These are phyloP conservation scores for Ophion ventricosus DNA, from an alignment of 2,888 invertebrate species.

Conservation along the genomic window DNA sequence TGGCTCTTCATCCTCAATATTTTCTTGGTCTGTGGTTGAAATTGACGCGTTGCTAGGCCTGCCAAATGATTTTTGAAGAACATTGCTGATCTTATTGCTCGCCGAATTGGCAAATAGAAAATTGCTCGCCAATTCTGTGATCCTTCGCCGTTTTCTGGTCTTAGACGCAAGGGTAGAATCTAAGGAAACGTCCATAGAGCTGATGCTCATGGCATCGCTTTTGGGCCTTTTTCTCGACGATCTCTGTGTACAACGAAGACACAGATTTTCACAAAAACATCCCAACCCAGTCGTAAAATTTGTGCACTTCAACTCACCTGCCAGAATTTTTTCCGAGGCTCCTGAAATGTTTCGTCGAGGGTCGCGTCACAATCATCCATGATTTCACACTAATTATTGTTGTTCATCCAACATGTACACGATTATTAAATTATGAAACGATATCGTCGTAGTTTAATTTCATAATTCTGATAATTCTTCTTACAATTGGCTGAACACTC, in stretches of 20 bases:
- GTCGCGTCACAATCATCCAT: constrained; percentile 74
- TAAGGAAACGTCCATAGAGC: constrained; percentile 80
- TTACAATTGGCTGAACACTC: neutral
- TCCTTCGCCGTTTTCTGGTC: constrained; percentile 77
- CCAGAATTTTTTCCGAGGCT: constrained; percentile 80
- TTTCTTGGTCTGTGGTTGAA: constrained; percentile 72
- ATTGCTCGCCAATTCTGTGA: constrained; percentile 79
- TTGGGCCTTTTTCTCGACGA: constrained; percentile 80
- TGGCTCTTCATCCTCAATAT: constrained; percentile 63
- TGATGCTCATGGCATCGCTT: constrained; percentile 79
- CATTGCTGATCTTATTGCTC: constrained; percentile 67
- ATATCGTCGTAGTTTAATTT: constrained; percentile 1
- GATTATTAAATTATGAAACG: neutral
- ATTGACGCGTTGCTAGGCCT: constrained; percentile 71
- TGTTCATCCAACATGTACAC: neutral
- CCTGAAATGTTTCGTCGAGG: constrained; percentile 77
- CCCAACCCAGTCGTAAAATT: neutral
- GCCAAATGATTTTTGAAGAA: constrained; percentile 73
- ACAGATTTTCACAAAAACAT: neutral
- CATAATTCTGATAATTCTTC: constrained; percentile 1
- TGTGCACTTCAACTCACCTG: constrained; percentile 71
- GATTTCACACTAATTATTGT: constrained; percentile 62
- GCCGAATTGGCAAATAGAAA: constrained; percentile 75
- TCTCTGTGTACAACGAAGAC: constrained; percentile 70
- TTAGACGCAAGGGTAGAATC: constrained; percentile 72